Evolutionary conservation across 2,113 vertebrate species (phyloP).

Genomic region (Numenius arquata): DNA sequence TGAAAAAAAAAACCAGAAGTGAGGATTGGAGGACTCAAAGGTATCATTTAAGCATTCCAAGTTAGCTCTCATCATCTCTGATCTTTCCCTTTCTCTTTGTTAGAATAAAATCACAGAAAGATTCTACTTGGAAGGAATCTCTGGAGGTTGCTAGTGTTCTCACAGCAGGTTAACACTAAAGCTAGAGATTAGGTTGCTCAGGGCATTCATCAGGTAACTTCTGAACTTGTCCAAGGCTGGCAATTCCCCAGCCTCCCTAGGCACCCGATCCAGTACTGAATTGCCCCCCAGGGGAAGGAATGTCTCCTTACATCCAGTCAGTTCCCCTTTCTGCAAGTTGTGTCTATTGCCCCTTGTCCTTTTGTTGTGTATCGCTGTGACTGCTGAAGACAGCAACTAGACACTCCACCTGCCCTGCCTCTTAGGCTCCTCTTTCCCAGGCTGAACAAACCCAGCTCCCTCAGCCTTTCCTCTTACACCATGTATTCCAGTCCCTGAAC

Average conservation of each 20-base stretch:
- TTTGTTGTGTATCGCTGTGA: not conserved
- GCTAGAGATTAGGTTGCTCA: not conserved
- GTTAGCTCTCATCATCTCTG: not conserved
- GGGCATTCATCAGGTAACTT: not conserved
- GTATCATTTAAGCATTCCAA: not conserved
- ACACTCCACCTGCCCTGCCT: accelerated
- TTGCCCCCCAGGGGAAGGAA: not conserved
- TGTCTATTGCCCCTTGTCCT: not conserved
- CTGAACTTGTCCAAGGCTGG: not conserved
- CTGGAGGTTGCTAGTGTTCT: not conserved
- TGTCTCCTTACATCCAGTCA: not conserved
- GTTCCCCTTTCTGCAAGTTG: not conserved
- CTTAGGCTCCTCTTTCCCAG: not conserved
- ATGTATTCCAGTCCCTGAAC: not conserved
- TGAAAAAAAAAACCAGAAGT: not conserved
- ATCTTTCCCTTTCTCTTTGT: not conserved
- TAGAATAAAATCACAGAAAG: not conserved
- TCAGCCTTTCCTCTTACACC: not conserved
- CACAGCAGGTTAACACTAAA: not conserved
- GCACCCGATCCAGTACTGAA: not conserved
- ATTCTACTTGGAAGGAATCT: not conserved
- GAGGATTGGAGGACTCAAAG: not conserved
- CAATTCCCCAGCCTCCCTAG: not conserved
- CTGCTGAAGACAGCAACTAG: not conserved
- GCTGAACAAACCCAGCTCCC: not conserved